Evolutionary conservation across 2,797 vertebrate species (phyloP).

Genomic region (Masticophis lateralis): DNA sequence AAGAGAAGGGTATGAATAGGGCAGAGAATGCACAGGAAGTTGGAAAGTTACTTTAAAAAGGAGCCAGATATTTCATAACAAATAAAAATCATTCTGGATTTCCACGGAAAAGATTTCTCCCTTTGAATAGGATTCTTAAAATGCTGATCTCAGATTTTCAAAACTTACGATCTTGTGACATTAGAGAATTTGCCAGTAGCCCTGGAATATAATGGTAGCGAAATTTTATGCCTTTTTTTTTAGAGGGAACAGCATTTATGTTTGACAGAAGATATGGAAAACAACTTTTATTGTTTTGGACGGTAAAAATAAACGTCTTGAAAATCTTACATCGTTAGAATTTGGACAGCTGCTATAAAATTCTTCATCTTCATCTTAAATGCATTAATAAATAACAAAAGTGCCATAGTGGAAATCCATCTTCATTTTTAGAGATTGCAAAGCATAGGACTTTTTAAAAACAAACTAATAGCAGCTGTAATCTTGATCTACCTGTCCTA

Average conservation of each 20-base stretch:
- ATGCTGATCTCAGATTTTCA: background rate
- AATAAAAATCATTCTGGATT: constrained; percentile 76
- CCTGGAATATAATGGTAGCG: constrained; percentile 70
- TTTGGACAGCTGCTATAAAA: constrained; percentile 61
- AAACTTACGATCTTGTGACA: constrained; percentile 40
- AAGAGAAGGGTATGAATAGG: background rate
- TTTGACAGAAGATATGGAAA: constrained; percentile 73
- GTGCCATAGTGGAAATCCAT: constrained; percentile 15
- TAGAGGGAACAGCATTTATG: constrained; percentile 63
- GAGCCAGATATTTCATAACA: constrained; percentile 73
- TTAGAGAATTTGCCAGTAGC: constrained; percentile 61
- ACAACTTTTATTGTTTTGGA: constrained; percentile 73
- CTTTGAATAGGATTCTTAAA: constrained; percentile 26
- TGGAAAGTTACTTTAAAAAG: constrained; percentile 78
- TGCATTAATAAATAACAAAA: constrained; percentile 55
- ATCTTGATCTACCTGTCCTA: constrained; percentile 33
- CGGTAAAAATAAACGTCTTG: constrained; percentile 79
- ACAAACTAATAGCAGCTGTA: constrained; percentile 48
- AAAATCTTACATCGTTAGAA: constrained; percentile 59
- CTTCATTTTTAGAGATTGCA: constrained; percentile 32
- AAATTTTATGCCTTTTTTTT: constrained; percentile 61
- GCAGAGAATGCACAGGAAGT: constrained; percentile 61
- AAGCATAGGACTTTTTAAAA: constrained; percentile 47
- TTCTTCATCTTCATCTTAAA: constrained; percentile 58
- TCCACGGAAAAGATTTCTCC: constrained; percentile 70